Evolutionary conservation across 1,140 invertebrate genomes (phyloP), one percentile per base, ranked within the genome.

Genomic region (Neodiprion lecontei): DNA sequence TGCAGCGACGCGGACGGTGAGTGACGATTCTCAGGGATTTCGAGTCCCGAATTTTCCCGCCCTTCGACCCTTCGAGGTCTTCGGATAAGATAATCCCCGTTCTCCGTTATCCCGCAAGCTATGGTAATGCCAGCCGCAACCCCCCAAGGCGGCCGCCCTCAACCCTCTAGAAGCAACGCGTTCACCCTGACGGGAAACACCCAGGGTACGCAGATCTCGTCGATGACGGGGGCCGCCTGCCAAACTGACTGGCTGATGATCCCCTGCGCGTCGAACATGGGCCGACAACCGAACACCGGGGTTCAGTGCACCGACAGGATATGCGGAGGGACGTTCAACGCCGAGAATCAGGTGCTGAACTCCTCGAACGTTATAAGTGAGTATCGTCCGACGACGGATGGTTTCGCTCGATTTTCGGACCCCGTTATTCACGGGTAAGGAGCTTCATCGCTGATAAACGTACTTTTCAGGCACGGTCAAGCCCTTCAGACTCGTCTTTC

Each of bases 101-200:
- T 40, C 28, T 40, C 28, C 2, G 5, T 40, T 40, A 40, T 40
- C 28, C 28, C 28, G 28, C 28, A 40, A 40, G 28, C 28, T 5
- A 61, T 61, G 53, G n/a, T 61, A 17, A 12, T 14, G 53, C 7
- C 53, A 5, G 53, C 11, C 11, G 7, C 53, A 17, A 17, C n/a
- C 28, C 28, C 28, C 28, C 28, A 40, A 4, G n/a, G n/a, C 53
- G 53, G 53, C 11, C 53, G 53, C 11, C 53, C 53, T 61, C 78
- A 79, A 72, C 72, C 73, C 61, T 50, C 49, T 17, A 79, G 79
- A 23, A 91, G 90, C 0, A 89, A 92, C 48, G 88, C 93, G 0
- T 95, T 95, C 78, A 93, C 94, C 0, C 79, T 95, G n/a, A 91
- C 92, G 1, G 94, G 94, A 0, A 94, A 95, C 79, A 92, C 92